Conservation (phyloP, 1,140 invertebrate genomes). For the Hylaeus anthracinus region DNA sequence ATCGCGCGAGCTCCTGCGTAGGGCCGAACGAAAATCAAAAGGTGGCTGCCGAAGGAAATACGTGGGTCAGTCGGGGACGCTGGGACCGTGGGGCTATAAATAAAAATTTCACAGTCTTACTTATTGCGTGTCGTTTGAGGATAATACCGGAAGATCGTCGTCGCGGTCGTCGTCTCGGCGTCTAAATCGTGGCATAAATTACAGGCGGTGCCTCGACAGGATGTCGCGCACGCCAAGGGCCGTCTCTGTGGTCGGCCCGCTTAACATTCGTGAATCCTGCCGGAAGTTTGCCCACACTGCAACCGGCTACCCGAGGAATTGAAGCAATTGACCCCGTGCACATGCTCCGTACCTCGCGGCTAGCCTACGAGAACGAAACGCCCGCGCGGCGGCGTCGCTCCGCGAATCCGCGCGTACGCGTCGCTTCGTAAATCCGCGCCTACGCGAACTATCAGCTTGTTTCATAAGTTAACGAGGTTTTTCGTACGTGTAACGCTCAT, state of each 20-base stretch:
- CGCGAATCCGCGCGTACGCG: too few species aligned
- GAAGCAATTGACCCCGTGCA: conserved; percentile 65
- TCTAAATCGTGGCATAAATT: conserved; percentile 58
- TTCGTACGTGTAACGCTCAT: background rate
- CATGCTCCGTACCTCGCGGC: conserved; percentile 26
- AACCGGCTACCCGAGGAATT: conserved; percentile 54
- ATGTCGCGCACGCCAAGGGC: conserved; percentile 54
- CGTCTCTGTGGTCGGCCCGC: conserved; percentile 22
- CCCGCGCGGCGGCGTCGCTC: conserved; percentile 15
- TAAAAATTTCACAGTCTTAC: background rate
- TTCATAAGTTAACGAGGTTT: background rate
- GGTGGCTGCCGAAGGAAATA: background rate
- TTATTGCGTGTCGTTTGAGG: conserved; percentile 9
- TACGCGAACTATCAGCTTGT: conserved; percentile 23
- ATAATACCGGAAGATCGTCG: conserved; percentile 51
- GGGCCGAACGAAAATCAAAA: background rate
- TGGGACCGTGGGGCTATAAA: background rate
- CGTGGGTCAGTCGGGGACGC: background rate
- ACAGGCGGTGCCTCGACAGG: conserved; percentile 52
- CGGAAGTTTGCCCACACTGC: conserved; percentile 76
- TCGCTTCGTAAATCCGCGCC: conserved; percentile 40
- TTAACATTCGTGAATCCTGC: conserved; percentile 68
- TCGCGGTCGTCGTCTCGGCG: conserved; percentile 42
- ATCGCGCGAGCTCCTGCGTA: too few species aligned
- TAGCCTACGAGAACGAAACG: conserved; percentile 27